Base-by-base conservation (phyloP, 2,797 vertebrate species). In the Sebastolobus alascanus region DNA sequence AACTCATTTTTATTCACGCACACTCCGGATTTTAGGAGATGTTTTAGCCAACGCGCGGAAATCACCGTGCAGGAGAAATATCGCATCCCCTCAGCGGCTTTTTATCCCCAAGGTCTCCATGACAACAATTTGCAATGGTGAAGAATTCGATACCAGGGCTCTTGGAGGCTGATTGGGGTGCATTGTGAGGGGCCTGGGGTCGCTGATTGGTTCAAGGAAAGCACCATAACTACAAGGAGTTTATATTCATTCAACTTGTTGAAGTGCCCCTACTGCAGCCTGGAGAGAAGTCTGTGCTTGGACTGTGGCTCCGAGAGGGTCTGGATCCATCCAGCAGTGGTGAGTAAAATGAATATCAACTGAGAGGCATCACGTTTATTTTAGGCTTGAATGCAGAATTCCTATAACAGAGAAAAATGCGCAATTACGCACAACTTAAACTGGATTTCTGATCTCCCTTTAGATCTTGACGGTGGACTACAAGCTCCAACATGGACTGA, bases 191-290 rank as follows among this genome's bases (percentile, higher is more conserved):
- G 96, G 95, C 95, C 96, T 97, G 97, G 96, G 96, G 97, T 97
- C 97, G 97, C 97, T 99, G 98, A 99, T 99, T 99, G 98, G 98
- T 96, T 97, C 96, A 95, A 94, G 96, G 95, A 94, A 96, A 98
- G 96, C 96, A 96, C 96, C 97, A 96, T 96, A 97, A 98, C 97
- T 97, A 97, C 90, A 95, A 91, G 93, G 96, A 97, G 96, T 96
- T 97, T 97, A 97, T 97, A 97, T 98, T 97, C 97, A 98, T 98
- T 99, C 97, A 98, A 96, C 96, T 97, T 96, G 94, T 97, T 98
- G 95, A 95, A 98, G 97, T 96, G 96, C 94, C 95, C 94, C 93
- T 93, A 95, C 88, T 93, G 95, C 87, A 96, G 94, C 82, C 91
- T 87, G 83, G 84, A 91, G 84, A 87, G 87, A 87, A 84, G 68